A percentile compares a stretch with the other conserved stretches of the same genome.
Evolutionary conservation across 1,140 invertebrate genomes (phyloP).

Genomic region (Tetramorium alpestre): DNA sequence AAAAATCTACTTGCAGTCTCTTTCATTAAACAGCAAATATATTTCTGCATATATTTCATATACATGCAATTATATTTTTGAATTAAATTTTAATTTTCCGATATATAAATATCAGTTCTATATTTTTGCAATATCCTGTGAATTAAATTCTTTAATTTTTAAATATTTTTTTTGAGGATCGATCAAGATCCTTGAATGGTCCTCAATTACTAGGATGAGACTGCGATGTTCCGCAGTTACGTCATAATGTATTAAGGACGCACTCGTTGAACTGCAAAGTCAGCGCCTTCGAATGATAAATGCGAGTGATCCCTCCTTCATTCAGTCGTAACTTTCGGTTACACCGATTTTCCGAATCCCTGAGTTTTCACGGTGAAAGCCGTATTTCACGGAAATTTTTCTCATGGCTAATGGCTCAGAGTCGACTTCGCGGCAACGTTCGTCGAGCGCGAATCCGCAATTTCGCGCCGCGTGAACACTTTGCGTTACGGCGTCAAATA

Average conservation of each 20-base stretch:
- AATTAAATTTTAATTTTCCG: not conserved
- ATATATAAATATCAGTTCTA: not conserved
- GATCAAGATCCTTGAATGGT: not conserved
- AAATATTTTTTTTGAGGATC: too few species aligned
- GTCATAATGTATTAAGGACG: not conserved
- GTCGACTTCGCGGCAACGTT: not conserved
- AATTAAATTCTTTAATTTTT: not conserved
- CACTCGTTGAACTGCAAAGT: not conserved
- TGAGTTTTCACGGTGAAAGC: not conserved
- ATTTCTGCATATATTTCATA: not conserved
- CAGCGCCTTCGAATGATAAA: conserved; percentile 6
- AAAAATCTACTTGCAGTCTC: not conserved
- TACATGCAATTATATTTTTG: not conserved
- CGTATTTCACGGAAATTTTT: not conserved
- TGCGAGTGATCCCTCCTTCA: not conserved
- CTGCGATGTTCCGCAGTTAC: not conserved
- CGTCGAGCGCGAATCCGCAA: not conserved
- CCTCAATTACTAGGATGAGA: not conserved
- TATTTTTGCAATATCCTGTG: not conserved
- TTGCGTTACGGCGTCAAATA: conserved; percentile 24
- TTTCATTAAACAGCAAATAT: not conserved
- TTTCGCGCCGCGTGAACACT: conserved; percentile 4
- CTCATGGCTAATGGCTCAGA: not conserved
- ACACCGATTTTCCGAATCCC: not conserved
- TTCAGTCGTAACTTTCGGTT: not conserved